Evolutionary conservation across 2,888 invertebrate genomes (phyloP).

Genomic region (Pristionchus exspectatus): DNA sequence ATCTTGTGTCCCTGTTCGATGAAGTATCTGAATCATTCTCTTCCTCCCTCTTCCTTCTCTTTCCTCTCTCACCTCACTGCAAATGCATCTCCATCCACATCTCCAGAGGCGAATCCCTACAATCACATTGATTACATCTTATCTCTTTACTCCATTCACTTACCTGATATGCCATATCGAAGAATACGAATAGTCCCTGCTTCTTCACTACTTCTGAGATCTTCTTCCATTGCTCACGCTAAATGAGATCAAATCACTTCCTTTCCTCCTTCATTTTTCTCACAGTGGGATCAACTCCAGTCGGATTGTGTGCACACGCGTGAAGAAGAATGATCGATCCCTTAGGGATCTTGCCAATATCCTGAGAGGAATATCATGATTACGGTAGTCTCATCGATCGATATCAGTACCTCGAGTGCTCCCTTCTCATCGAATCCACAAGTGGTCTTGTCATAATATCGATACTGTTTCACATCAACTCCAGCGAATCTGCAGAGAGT

Average conservation of each 20-base stretch:
- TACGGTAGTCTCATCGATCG: neutral
- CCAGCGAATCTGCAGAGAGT: conserved; percentile 84
- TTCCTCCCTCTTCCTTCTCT: neutral
- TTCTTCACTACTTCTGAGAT: conserved; percentile 89
- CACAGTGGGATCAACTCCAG: conserved; percentile 83
- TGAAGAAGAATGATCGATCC: conserved; percentile 92
- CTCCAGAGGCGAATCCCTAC: conserved; percentile 97
- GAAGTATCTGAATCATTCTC: conserved; percentile 67
- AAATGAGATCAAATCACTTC: conserved; percentile 14
- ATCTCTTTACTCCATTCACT: conserved; percentile 80
- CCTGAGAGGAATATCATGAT: conserved; percentile 43
- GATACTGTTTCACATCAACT: conserved; percentile 90
- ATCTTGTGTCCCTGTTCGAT: conserved; percentile 89
- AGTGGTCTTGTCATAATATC: conserved; percentile 93
- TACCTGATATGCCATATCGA: conserved; percentile 78
- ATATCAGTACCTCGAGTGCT: conserved; percentile 85
- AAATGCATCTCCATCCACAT: conserved; percentile 93
- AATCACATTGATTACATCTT: conserved; percentile 78
- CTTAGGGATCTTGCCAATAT: conserved; percentile 67
- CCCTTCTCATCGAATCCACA: conserved; percentile 94
- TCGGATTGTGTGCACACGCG: conserved; percentile 98
- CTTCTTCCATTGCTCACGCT: conserved; percentile 90
- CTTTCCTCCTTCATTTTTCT: neutral
- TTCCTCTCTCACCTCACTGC: conserved; percentile 85
- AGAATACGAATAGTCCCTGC: conserved; percentile 75